A percentile compares a stretch with the other conserved stretches of the same genome.
phyloP scores from a whole-genome alignment of 2,113 vertebrate species.

The Rhinoderma darwinii region DNA sequence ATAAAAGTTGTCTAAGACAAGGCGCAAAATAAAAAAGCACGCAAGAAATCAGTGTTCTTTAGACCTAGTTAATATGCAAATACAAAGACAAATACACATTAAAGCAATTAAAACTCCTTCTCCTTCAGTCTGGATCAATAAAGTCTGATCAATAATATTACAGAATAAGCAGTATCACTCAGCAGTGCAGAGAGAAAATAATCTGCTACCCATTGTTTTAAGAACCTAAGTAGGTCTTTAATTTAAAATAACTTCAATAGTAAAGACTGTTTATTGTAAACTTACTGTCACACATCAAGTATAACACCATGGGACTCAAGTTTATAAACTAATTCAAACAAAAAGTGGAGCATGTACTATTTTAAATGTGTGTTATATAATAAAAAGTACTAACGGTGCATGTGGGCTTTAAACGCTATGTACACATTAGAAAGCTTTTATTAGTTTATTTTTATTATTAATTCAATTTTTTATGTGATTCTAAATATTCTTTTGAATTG shows the following conservation, averaged over 20 bases:
- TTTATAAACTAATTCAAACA: not conserved
- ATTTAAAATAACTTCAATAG: not conserved
- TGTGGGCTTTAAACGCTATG: too few relatives aligned
- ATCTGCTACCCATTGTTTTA: not conserved
- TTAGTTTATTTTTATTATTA: too few relatives aligned
- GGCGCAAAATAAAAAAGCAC: not conserved
- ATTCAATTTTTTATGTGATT: too few relatives aligned
- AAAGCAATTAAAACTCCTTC: slow-evolving; percentile 38
- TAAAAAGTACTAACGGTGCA: too few relatives aligned
- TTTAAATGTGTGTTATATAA: too few relatives aligned
- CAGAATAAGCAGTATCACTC: slow-evolving; percentile 9
- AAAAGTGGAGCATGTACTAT: not conserved
- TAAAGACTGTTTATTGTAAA: not conserved
- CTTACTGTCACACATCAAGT: not conserved
- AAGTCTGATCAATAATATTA: slow-evolving; percentile 34
- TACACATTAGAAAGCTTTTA: too few relatives aligned
- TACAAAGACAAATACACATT: slow-evolving; percentile 42
- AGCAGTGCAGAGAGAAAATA: not conserved
- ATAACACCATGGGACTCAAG: not conserved
- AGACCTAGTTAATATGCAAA: not conserved
- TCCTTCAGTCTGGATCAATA: slow-evolving; percentile 26
- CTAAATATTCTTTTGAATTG: too few relatives aligned
- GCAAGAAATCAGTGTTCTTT: slow-evolving; percentile 11
- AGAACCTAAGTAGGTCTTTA: not conserved
- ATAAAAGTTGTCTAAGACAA: not conserved